These are phyloP conservation scores for Microctenopoma stevenorrisi DNA, from an alignment of 2,797 vertebrate species.

Conservation along the genomic window DNA sequence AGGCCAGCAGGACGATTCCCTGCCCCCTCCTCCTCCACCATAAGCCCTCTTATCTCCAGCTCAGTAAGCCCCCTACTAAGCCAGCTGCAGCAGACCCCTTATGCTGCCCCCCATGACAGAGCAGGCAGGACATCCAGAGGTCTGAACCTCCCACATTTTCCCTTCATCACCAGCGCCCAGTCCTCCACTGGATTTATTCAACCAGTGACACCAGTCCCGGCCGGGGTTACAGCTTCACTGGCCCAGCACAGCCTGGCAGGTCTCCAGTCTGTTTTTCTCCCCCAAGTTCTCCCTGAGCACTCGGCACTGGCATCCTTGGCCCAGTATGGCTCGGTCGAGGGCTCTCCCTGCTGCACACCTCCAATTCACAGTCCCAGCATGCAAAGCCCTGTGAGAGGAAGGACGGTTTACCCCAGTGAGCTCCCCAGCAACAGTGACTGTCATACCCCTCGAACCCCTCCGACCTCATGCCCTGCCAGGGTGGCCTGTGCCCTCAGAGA, in stretches of 20 bases:
- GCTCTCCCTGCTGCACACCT: constrained; percentile 86
- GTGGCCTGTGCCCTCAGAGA: constrained; percentile 69
- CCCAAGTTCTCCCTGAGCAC: constrained; percentile 85
- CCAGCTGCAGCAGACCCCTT: constrained; percentile 84
- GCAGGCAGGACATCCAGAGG: constrained; percentile 74
- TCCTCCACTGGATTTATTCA: constrained; percentile 82
- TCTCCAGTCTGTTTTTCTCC: constrained; percentile 82
- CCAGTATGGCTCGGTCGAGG: constrained; percentile 82
- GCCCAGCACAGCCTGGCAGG: constrained; percentile 86
- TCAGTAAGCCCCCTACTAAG: constrained; percentile 82
- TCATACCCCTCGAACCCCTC: constrained; percentile 85
- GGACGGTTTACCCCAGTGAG: constrained; percentile 83
- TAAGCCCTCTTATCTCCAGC: constrained; percentile 85
- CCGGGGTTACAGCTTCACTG: constrained; percentile 71
- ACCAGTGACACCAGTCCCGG: constrained; percentile 35
- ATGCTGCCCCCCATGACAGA: constrained; percentile 73
- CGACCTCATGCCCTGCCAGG: constrained; percentile 83
- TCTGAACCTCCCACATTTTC: constrained; percentile 78
- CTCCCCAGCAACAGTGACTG: constrained; percentile 80
- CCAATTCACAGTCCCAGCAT: constrained; percentile 84
- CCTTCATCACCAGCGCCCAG: constrained; percentile 80
- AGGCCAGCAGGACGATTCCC: constrained; percentile 72
- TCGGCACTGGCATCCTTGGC: constrained; percentile 84
- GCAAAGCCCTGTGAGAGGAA: constrained; percentile 86
- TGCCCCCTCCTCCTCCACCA: constrained; percentile 65